Evolutionary conservation across 1,140 invertebrate genomes (phyloP).

Genomic region (Brevipalpus yothersi): DNA sequence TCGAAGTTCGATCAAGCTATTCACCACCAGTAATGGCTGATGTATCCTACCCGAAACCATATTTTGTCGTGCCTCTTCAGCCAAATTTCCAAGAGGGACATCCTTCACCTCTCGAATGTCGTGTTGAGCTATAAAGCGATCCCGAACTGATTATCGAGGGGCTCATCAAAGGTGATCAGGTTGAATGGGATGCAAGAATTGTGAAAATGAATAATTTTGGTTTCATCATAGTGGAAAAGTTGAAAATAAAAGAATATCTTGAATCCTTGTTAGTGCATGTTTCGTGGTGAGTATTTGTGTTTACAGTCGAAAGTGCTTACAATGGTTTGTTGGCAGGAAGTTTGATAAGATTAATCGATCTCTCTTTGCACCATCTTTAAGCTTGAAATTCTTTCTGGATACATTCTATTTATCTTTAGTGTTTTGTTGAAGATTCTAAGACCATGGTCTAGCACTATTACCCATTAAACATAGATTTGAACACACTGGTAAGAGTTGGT

Average conservation of each 20-base stretch:
- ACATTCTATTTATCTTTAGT: neutral
- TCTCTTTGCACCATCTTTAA: neutral
- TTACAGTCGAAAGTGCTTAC: too few species aligned
- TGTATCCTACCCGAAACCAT: conserved; percentile 47
- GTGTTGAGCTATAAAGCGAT: conserved; percentile 76
- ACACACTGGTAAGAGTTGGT: neutral
- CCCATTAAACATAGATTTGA: neutral
- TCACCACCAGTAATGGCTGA: conserved; percentile 31
- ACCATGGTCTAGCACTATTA: neutral
- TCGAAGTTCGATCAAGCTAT: conserved; percentile 31
- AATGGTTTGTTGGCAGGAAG: too few species aligned
- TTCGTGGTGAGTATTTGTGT: too few species aligned
- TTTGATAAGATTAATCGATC: too few species aligned
- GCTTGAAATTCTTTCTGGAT: neutral
- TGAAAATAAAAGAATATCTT: too few species aligned
- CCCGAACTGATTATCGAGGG: conserved; percentile 85
- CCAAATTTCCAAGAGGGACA: conserved; percentile 70
- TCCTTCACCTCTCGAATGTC: conserved; percentile 78
- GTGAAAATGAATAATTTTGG: conserved; percentile 39
- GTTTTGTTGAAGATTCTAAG: neutral
- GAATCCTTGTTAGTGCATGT: too few species aligned
- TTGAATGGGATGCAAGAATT: conserved; percentile 35
- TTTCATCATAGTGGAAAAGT: conserved; percentile 51
- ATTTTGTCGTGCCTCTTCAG: conserved; percentile 64
- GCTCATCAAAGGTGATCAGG: conserved; percentile 70